Evolutionary conservation across 2,797 vertebrate genomes (phyloP), one percentile per base, ranked within the genome.

Genomic region (Danio tinwini): DNA sequence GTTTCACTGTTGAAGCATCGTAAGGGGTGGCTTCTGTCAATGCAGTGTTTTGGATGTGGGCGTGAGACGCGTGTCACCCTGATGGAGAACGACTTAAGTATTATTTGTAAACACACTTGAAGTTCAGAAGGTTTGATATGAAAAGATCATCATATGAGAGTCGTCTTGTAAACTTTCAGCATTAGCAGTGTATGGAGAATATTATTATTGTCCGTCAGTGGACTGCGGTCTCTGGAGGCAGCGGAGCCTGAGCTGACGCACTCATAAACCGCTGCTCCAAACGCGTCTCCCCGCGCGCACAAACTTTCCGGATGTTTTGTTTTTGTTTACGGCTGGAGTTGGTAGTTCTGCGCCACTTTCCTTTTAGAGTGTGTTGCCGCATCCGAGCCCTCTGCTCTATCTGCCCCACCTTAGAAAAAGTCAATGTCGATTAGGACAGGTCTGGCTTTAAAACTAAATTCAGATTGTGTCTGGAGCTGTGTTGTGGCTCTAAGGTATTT

Each of bases 251-350:
- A 17, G 40, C 70, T 59, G 70, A 59, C 70, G 64, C 75, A 56
- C 64, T 45, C 29, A 29, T 7, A 39, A 58, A 11, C 9, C 62
- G 17, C 39, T 56, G 40, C 49, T 44, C 62, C 10, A 74, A 72
- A 21, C 61, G 37, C 73, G 47, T 74, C 58, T 52, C 29, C n/a
- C 47, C 7, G 40, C 42, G 63, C 29, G 16, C 21, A 13, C 12
- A 13, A 69, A 78, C 67, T 71, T 78, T 71, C 39, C 17, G 12
- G 56, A 42, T 53, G 65, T 78, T 78, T 78, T 70, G 67, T 62
- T 78, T 71, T 69, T 68, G 64, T 77, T 47, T 13, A 2, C 49
- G 55, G 12, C 55, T 12, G 13, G 29, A 61, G 61, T 69, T 19
- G 6, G 58, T 59, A 13, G 29, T 42, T 70, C 4, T 61, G 29